Evolutionary conservation across 92 coral and sea anemone genomes (phyloP).

Genomic region (Meandrina meandrites): DNA sequence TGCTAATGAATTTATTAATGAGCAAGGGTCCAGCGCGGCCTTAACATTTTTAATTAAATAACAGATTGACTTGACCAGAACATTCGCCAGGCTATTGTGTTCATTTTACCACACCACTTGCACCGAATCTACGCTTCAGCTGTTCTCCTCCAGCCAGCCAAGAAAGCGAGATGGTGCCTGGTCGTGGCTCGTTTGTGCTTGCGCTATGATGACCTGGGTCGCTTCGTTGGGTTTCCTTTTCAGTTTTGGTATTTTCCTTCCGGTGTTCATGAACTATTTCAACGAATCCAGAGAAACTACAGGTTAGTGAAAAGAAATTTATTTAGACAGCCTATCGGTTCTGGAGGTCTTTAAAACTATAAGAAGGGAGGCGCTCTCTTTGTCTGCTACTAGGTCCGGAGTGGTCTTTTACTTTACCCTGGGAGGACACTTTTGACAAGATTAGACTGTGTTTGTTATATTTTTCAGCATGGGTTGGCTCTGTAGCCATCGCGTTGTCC

Average conservation of each 20-base stretch:
- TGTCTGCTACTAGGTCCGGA: neutral
- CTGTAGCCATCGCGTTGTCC: conserved; percentile 17
- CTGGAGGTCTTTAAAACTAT: too few species aligned
- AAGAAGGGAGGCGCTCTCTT: too few species aligned
- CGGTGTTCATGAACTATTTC: too few species aligned
- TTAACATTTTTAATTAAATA: too few species aligned
- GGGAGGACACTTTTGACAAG: neutral
- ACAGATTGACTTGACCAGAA: neutral
- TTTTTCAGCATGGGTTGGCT: conserved; percentile 26
- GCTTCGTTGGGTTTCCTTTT: conserved; percentile 31
- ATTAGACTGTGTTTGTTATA: neutral
- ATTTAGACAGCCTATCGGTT: neutral
- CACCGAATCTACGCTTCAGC: neutral
- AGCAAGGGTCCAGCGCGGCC: too few species aligned
- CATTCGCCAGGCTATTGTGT: neutral
- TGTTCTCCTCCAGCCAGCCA: conserved; percentile 4
- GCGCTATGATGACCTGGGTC: conserved; percentile 27
- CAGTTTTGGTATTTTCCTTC: conserved; percentile 36
- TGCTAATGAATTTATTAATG: too few species aligned
- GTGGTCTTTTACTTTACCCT: neutral
- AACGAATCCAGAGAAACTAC: conserved; percentile 28
- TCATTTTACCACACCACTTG: neutral
- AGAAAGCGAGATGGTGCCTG: conserved; percentile 9
- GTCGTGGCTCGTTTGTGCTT: conserved; percentile 42
- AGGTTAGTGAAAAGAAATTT: neutral